Percentiles rank a stretch among this genome's conserved stretches.
These are phyloP conservation scores for Tetraneura akinire DNA, from an alignment of 1,140 invertebrate species.

Conservation along the genomic window DNA sequence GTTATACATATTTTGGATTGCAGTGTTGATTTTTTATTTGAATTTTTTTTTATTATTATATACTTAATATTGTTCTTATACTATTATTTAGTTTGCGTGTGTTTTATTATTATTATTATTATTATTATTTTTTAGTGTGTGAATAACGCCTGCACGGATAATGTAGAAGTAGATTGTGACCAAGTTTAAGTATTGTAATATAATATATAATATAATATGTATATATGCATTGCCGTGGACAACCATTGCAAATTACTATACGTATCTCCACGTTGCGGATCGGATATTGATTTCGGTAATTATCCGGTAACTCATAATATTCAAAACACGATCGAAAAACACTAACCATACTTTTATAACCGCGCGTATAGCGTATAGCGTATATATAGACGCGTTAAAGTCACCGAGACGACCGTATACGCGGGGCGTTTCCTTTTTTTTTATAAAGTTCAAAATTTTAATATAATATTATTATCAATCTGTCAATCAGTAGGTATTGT, in stretches of 20 bases:
- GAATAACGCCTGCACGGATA: conserved; percentile 46
- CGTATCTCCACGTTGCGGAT: neutral
- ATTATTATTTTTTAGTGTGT: conserved; percentile 41
- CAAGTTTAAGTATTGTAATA: conserved; percentile 47
- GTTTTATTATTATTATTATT: conserved; percentile 9
- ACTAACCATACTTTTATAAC: too few relatives aligned
- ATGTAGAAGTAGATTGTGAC: conserved; percentile 48
- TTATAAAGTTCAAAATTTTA: too few relatives aligned
- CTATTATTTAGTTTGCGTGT: conserved; percentile 47
- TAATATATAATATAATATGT: neutral
- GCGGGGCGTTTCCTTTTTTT: too few relatives aligned
- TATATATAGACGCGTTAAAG: too few relatives aligned
- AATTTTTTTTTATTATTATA: conserved; percentile 8
- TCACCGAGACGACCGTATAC: too few relatives aligned
- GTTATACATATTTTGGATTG: neutral
- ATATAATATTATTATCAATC: too few relatives aligned
- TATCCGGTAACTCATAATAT: neutral
- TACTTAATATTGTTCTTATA: too few relatives aligned
- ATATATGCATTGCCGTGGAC: conserved; percentile 32
- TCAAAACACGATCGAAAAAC: neutral
- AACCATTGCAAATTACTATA: conserved; percentile 34
- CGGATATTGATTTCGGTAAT: conserved; percentile 29
- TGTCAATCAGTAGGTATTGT: too few relatives aligned
- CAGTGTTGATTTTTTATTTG: neutral
- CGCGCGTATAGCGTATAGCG: too few relatives aligned